A percentile compares a stretch with the other conserved stretches of the same genome.
Evolutionary conservation across 2,888 invertebrate genomes (phyloP).

Genomic region (Gryllus longicercus): DNA sequence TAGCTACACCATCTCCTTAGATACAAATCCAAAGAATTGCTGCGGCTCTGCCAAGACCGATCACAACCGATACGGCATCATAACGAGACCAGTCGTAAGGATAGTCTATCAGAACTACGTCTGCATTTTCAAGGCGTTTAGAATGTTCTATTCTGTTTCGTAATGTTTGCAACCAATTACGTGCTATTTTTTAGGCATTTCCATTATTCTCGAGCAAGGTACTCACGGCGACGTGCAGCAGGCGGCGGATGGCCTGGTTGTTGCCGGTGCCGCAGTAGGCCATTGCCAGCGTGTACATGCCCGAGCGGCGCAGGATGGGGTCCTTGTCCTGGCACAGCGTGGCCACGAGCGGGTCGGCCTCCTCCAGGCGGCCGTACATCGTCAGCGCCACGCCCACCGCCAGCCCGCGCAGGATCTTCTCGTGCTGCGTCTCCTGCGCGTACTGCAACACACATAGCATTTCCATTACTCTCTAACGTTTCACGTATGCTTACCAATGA

Average conservation of each 20-base stretch:
- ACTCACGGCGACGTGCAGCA: conserved; percentile 91
- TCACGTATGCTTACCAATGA: no score
- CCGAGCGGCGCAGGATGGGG: conserved; percentile 89
- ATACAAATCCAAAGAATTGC: no score
- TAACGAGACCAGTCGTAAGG: no score
- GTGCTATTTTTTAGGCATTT: no score
- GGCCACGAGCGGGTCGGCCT: conserved; percentile 90
- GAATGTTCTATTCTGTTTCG: no score
- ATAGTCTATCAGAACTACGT: no score
- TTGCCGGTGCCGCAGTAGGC: conserved; percentile 98
- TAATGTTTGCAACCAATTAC: no score
- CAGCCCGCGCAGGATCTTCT: conserved; percentile 94
- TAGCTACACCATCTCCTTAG: no score
- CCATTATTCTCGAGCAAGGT: not conserved
- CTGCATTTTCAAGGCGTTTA: no score
- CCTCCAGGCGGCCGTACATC: conserved; percentile 95
- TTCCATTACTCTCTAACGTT: not conserved
- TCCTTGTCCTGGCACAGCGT: conserved; percentile 90
- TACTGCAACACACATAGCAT: conserved; percentile 54
- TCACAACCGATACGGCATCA: no score
- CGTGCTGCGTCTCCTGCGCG: conserved; percentile 94
- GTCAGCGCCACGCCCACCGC: conserved; percentile 95
- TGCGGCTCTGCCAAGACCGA: no score
- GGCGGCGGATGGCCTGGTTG: conserved; percentile 90
- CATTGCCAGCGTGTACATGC: conserved; percentile 97